Evolutionary conservation across 2,888 invertebrate species (phyloP), one percentile per base, ranked within the genome.

Genomic region (Nipponacmea schrenckii): DNA sequence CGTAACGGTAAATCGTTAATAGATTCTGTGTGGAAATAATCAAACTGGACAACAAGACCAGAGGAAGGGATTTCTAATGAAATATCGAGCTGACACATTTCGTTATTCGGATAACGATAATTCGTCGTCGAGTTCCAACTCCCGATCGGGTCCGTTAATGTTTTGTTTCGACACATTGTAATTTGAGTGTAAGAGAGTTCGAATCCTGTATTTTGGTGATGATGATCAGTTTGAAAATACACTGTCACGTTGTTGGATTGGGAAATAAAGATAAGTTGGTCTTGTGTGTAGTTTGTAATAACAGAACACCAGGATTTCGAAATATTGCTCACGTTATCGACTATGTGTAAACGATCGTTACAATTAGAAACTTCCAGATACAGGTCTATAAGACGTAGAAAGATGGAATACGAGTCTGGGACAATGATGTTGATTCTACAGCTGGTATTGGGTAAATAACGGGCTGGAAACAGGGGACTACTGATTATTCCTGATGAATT

Each of bases 121-220:
- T 93, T 93, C 8, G 8, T n/a, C 64, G 92, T 85, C 82, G 92
- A 91, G 65, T 90, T 87, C 27, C 93, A 83, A 20, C 86, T 80
- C 5, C 92, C 92, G 20, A 87, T 86, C 2, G 70, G 14, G 1
- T 48, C 44, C 14, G 27, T 45, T 20, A 72, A 72, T 0, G 79
- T 77, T 39, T 70, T 31, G 67, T 82, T 81, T 12, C 46, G 27
- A 63, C 83, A 84, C 1, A 74, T 48, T 8, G 67, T 50, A 0
- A 77, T 62, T 0, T 77, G 77, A 0, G 44, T 45, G 69, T 79
- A 81, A 14, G 46, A 62, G 1, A 79, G 27, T 31, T 68, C 62
- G 50, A 79, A 82, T 1, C 79, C 80, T 10, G 24, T 56, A 1
- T 71, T 69, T 64, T 77, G 74, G 10, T 17, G 7, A 15, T 12